Base-by-base conservation (phyloP, 2,888 invertebrate species). In the Drosophila maculinotata region DNA sequence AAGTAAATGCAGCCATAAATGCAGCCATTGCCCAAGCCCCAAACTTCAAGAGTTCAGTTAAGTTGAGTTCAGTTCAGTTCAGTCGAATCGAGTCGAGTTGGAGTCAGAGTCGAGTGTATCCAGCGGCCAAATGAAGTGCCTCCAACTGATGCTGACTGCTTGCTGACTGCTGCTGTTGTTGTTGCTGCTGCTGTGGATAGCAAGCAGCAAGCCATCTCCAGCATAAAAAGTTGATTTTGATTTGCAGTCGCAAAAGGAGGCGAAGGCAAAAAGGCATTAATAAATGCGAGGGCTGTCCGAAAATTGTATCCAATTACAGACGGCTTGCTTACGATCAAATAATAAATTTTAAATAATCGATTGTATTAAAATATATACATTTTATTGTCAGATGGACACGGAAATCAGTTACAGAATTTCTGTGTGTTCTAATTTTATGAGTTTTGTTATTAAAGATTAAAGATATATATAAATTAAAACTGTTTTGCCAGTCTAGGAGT, bases 1-100 rank as follows among this genome's bases (percentile, higher is more conserved):
- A 80, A 81, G 80, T 86, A 86, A 80, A 80, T 83, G 87, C 80
- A 86, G 49, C 83, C 79, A 80, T 80, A 80, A 80, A 86, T 86
- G 84, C 82, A 84, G 66, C 36, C 58, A 62, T 49, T 52, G 36
- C 52, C 26, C 28, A 49, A 58, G 47, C 51, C 47, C 67, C 56
- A 49, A 48, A 35, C 58, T 51, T 38, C 25, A 26, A 53, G 38
- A 72, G 51, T 72, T 72, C 66, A 57, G 42, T 48, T 52, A 26
- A 70, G 64, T 57, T 35, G 23, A 64, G 44, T 58, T 42, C 10
- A 39, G 51, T 68, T 53, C 33, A 57, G 26, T 45, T 17, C 41
- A 51, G 17, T 9, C 23, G 36, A 45, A 15, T 56, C 66, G 63
- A 58, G 57, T 57, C 53, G 38, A 10, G 45, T 20, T 4, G 36